Percentiles rank a stretch among this genome's conserved stretches.
phyloP scores from a whole-genome alignment of 2,888 invertebrate genomes.

The Calephelis perditalis region DNA sequence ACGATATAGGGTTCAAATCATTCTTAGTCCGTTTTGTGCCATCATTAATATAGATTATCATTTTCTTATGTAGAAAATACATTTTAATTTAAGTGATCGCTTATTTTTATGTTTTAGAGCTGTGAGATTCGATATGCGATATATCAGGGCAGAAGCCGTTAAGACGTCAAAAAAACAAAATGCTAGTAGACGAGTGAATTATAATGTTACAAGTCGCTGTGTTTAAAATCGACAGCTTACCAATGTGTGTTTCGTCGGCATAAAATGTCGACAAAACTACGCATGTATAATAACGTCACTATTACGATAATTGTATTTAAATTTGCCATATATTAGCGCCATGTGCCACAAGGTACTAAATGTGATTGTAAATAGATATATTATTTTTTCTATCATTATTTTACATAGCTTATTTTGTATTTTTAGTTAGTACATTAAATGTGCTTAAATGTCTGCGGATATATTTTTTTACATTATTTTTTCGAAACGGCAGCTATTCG shows the following conservation, averaged over 20 bases:
- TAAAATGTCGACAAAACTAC: conserved; percentile 16
- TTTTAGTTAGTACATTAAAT: conserved; percentile 44
- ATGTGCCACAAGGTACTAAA: conserved; percentile 25
- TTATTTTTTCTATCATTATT: conserved; percentile 64
- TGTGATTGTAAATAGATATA: conserved; percentile 51
- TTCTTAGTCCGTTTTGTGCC: conserved; percentile 36
- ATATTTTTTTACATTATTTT: conserved; percentile 44
- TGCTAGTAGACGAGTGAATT: conserved; percentile 24
- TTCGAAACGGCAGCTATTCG: conserved; percentile 39
- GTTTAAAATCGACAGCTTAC: too few species aligned
- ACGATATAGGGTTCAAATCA: conserved; percentile 4
- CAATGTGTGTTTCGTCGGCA: background rate
- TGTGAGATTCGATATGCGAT: conserved; percentile 13
- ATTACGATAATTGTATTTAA: background rate
- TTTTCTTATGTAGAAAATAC: conserved; percentile 26
- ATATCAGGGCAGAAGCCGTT: background rate
- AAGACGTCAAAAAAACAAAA: conserved; percentile 29
- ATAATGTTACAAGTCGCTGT: background rate
- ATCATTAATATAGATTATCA: conserved; percentile 32
- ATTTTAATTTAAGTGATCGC: conserved; percentile 15
- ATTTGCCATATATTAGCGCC: conserved; percentile 2
- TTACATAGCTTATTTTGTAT: conserved; percentile 60
- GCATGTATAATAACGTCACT: too few species aligned
- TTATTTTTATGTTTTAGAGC: conserved; percentile 13
- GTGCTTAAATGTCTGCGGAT: conserved; percentile 42